These are phyloP conservation scores for Lysandra coridon DNA, from an alignment of 2,888 invertebrate genomes.

Conservation along the genomic window DNA sequence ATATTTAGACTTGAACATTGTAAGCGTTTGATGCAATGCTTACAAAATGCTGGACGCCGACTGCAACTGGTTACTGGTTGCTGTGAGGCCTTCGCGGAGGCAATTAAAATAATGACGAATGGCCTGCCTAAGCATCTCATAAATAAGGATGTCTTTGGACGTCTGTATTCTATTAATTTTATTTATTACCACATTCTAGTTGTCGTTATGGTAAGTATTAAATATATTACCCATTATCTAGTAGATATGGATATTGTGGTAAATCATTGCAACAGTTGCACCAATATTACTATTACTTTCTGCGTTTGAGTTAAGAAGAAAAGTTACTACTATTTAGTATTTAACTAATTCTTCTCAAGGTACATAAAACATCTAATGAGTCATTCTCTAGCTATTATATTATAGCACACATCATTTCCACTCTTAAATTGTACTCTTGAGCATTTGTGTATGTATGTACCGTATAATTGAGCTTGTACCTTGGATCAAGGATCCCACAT, in stretches of 20 bases:
- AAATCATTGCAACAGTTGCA: background rate
- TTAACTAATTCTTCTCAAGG: background rate
- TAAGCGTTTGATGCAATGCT: background rate
- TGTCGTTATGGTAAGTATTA: slow-evolving; percentile 32
- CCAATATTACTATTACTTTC: background rate
- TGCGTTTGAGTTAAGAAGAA: slow-evolving; percentile 19
- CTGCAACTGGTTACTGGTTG: slow-evolving; percentile 34
- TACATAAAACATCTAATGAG: no score
- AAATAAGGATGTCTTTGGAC: slow-evolving; percentile 36
- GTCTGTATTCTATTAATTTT: slow-evolving; percentile 39
- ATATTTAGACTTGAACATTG: slow-evolving; percentile 1
- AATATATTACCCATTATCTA: slow-evolving; percentile 25
- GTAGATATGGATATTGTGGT: background rate
- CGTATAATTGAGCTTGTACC: background rate
- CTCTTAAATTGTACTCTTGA: background rate
- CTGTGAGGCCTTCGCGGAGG: slow-evolving; percentile 40
- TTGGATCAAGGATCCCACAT: slow-evolving; percentile 1
- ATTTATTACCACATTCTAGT: slow-evolving; percentile 38
- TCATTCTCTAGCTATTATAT: no score
- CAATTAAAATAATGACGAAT: slow-evolving; percentile 43
- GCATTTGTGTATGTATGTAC: background rate
- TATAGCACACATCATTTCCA: background rate
- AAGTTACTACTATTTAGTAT: background rate
- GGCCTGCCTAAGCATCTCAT: slow-evolving; percentile 37
- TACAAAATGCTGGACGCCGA: slow-evolving; percentile 3